A percentile compares a stretch with the other conserved stretches of the same genome.
These are phyloP conservation scores for Chelmon rostratus DNA, from an alignment of 2,797 vertebrate species.

Conservation along the genomic window DNA sequence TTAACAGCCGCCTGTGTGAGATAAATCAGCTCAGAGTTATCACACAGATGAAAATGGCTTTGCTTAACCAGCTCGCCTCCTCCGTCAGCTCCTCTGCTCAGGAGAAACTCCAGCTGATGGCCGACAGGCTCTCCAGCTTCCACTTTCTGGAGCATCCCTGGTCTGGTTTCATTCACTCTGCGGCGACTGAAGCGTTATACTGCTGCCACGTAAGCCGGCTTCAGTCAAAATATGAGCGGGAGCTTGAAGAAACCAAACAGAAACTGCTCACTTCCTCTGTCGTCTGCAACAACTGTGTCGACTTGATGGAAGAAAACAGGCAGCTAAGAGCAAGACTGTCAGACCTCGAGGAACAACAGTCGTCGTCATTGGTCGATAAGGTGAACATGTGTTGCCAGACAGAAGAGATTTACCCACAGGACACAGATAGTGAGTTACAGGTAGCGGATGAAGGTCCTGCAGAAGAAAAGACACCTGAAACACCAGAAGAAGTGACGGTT, in stretches of 20 bases:
- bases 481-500: slow-evolving; percentile 30
- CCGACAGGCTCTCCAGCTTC: slow-evolving; percentile 28
- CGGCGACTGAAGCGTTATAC: slow-evolving; percentile 67
- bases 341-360: background rate
- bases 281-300: slow-evolving; percentile 47
- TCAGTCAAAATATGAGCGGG: slow-evolving; percentile 5
- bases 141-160: slow-evolving; percentile 9
- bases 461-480: slow-evolving; percentile 1
- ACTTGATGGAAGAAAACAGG: slow-evolving; percentile 47
- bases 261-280: background rate
- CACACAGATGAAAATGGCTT: slow-evolving; percentile 59
- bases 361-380: background rate
- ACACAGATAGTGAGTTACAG: slow-evolving; percentile 29
- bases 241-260: slow-evolving; percentile 22
- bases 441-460: background rate
- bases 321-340: slow-evolving; percentile 36
- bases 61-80: slow-evolving; percentile 56
- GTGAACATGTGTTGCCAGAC: slow-evolving; percentile 38
- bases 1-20: background rate
- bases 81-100: slow-evolving; percentile 21
- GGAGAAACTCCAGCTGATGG: slow-evolving; percentile 44
- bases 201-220: slow-evolving; percentile 51
- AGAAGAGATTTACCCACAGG: slow-evolving; percentile 21
- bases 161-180: slow-evolving; percentile 45
- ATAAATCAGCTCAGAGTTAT: slow-evolving; percentile 40